phyloP scores from a whole-genome alignment of 2,797 vertebrate species.

The Borostomias antarcticus region DNA sequence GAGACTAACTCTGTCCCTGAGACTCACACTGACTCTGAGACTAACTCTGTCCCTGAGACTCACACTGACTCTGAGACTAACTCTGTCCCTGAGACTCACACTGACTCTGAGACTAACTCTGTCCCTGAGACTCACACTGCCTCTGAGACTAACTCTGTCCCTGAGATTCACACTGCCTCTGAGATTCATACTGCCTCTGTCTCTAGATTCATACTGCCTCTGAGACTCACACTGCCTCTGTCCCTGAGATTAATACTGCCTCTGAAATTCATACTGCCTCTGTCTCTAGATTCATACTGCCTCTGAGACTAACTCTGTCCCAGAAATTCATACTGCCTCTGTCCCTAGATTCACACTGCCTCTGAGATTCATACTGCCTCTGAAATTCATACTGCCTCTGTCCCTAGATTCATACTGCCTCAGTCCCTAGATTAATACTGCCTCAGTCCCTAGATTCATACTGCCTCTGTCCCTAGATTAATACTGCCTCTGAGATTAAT shows the following conservation, averaged over 20 bases:
- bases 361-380: constrained; percentile 57
- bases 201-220: too few relatives aligned
- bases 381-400: neutral
- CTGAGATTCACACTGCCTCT: constrained; percentile 54
- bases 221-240: neutral
- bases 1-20: neutral
- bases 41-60: too few relatives aligned
- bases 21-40: neutral
- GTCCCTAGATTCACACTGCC: too few relatives aligned
- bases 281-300: neutral
- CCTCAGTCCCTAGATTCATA: too few relatives aligned
- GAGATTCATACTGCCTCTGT: neutral
- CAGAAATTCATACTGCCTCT: neutral
- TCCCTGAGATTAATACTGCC: too few relatives aligned
- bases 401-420: too few relatives aligned
- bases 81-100: constrained; percentile 24
- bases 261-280: constrained; percentile 57
- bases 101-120: too few relatives aligned
- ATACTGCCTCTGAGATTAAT: constrained; percentile 25
- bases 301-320: too few relatives aligned
- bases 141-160: too few relatives aligned
- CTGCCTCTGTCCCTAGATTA: constrained; percentile 72
- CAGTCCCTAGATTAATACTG: neutral
- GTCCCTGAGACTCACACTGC: neutral
- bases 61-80: constrained; percentile 72